Base-by-base conservation (phyloP, 2,113 vertebrate species). In the Tragelaphus imberbis region DNA sequence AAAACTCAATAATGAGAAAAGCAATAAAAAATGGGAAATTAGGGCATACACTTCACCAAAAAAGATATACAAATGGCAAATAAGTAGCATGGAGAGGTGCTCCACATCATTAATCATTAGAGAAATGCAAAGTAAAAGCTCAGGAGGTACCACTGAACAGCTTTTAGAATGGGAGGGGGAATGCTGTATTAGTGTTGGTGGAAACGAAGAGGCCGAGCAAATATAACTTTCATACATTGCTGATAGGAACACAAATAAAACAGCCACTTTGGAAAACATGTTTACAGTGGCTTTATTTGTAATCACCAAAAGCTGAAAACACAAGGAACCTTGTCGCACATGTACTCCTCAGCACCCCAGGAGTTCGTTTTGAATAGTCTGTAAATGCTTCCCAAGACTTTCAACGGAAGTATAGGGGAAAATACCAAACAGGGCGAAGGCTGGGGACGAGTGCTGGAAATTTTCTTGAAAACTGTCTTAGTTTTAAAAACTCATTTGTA, bases 91-190 rank as follows among this genome's bases (percentile, higher is more conserved):
- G 33, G 89, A 90, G 97, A 75, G 65, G 88, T 75, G 40, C 25
- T 81, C 30, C 84, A 88, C 85, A 89, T 95, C 88, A 87, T 87
- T 92, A 94, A 75, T 65, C 75, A 92, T 84, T 92, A 94, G 90
- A 95, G 90, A 88, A 96, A 93, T 92, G 53, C 88, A 96, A 93
- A 93, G 95, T 84, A 90, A 80, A 93, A 87, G 33, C 63, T 84
- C 75, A 88, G 86, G 55, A 97, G 65, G 63, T 88, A 88, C 81
- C 79, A 65, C 13, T 77, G 33, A 30, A 53, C 55, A 71, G 53
- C 56, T 92, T 33, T 86, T 90, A 80, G 33, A 80, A 84, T 44
- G 71, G 59, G 77, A 23, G 5, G 0, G 7, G 2, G 28, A 53
- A 19, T 51, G 63, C 49, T 79, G 65, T n/a, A 36, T 21, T 84